These are phyloP conservation scores for Allolobophora icterica DNA, from an alignment of 2,888 invertebrate species.

Conservation along the genomic window DNA sequence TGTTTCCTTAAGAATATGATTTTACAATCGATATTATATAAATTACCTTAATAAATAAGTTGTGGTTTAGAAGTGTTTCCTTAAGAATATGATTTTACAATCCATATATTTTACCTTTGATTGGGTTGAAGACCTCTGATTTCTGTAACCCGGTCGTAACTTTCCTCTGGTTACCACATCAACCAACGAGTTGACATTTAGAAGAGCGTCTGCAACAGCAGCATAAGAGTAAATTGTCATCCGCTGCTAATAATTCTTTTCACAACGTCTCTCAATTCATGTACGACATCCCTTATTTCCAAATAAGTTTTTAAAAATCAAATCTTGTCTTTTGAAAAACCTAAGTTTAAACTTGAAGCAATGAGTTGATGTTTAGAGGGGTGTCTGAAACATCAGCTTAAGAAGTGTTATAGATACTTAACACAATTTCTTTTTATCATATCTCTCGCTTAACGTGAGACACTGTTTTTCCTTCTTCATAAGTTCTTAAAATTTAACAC, in stretches of 20 bases:
- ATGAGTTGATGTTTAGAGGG: neutral
- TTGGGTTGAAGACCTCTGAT: constrained; percentile 20
- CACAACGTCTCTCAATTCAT: neutral
- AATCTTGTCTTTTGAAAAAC: neutral
- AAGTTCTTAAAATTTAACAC: too few relatives aligned
- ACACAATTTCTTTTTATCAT: too few relatives aligned
- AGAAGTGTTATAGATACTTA: neutral
- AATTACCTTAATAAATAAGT: too few relatives aligned
- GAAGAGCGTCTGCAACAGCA: constrained; percentile 25
- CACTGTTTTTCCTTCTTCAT: too few relatives aligned
- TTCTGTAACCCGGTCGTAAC: neutral
- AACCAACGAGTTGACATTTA: constrained; percentile 26
- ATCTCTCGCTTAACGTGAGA: too few relatives aligned
- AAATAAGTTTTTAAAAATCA: neutral
- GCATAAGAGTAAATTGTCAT: too few relatives aligned
- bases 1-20: too few relatives aligned
- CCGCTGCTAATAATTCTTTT: neutral
- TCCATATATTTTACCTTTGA: neutral
- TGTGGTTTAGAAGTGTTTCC: too few relatives aligned
- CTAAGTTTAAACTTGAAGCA: too few relatives aligned
- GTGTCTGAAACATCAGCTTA: neutral
- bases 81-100: too few relatives aligned
- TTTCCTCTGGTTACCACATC: constrained; percentile 28
- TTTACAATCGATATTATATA: too few relatives aligned
- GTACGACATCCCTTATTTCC: neutral